These are phyloP conservation scores for Sycobia sp. DNA, from an alignment of 1,140 invertebrate species.

Conservation along the genomic window DNA sequence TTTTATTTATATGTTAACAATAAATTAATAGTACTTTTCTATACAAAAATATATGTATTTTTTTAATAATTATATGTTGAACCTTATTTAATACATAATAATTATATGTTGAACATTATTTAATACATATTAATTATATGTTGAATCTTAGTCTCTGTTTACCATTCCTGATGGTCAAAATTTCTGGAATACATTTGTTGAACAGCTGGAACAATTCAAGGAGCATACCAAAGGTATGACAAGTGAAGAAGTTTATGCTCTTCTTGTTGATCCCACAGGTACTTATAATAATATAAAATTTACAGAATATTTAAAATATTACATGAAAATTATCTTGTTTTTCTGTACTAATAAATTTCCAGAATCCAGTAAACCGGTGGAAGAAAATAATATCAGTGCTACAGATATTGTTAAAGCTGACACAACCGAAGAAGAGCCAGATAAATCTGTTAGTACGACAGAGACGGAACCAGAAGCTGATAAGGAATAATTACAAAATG, in stretches of 20 bases:
- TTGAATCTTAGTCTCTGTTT: constrained; percentile 60
- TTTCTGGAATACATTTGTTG: constrained; percentile 67
- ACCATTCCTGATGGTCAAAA: constrained; percentile 58
- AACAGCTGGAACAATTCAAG: constrained; percentile 65
- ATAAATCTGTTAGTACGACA: too few species aligned
- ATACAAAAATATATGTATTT: too few species aligned
- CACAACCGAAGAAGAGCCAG: constrained; percentile 4
- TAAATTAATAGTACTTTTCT: too few species aligned
- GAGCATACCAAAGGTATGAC: constrained; percentile 65
- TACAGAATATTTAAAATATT: not conserved
- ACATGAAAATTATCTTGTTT: not conserved
- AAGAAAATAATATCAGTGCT: not conserved
- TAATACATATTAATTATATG: too few species aligned
- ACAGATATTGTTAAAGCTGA: constrained; percentile 4
- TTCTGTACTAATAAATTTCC: not conserved
- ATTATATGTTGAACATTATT: too few species aligned
- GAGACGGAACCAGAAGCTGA: constrained; percentile 12
- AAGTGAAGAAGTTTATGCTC: constrained; percentile 62
- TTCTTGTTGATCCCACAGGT: constrained; percentile 58
- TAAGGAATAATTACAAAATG: constrained; percentile 27
- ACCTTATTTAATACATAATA: too few species aligned
- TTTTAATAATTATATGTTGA: too few species aligned
- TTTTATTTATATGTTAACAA: constrained; percentile 22
- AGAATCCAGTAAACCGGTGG: not conserved
- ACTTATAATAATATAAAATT: not conserved